These are phyloP conservation scores for Rostratula benghalensis DNA, from an alignment of 2,113 vertebrate species.

Conservation along the genomic window DNA sequence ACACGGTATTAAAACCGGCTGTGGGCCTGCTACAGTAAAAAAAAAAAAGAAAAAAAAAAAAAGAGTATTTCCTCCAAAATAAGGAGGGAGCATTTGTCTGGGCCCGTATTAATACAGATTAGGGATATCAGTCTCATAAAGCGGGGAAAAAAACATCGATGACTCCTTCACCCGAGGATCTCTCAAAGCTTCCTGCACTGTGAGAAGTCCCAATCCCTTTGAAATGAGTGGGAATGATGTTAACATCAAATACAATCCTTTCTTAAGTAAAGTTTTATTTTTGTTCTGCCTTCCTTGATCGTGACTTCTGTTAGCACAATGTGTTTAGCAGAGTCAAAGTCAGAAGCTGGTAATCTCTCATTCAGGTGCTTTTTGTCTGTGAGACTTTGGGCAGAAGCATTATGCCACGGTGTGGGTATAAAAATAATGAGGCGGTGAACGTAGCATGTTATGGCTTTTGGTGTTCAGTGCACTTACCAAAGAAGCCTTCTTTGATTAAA, in stretches of 20 bases:
- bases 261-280: background rate
- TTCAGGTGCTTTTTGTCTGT: background rate
- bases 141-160: accelerated
- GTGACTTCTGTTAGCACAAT: background rate
- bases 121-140: background rate
- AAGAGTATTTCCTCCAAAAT: background rate
- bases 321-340: background rate
- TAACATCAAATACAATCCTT: background rate
- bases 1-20: background rate
- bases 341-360: background rate
- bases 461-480: background rate
- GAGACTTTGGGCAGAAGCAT: background rate
- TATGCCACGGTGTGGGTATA: background rate
- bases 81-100: accelerated
- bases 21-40: background rate
- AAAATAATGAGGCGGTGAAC: background rate
- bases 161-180: background rate
- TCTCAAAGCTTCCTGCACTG: accelerated
- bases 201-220: background rate
- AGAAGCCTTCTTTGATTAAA: background rate
- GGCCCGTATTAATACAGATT: background rate
- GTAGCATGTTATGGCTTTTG: background rate
- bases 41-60: background rate
- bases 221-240: background rate
- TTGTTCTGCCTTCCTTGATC: background rate